Evolutionary conservation across 2,797 vertebrate species (phyloP).

Genomic region (Paguma larvata): DNA sequence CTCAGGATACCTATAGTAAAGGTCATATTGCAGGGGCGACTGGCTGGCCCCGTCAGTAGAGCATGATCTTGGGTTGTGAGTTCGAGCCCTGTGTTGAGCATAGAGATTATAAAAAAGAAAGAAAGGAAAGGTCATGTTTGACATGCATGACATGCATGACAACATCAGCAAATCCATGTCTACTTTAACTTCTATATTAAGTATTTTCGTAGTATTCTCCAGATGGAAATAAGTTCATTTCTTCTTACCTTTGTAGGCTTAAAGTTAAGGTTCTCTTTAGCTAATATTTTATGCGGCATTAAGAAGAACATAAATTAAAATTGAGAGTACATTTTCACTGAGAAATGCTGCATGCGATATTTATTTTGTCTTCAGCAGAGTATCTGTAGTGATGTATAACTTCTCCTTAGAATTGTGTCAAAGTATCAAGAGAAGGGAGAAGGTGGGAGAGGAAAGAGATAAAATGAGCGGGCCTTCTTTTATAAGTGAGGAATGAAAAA

Average conservation of each 20-base stretch:
- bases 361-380: conserved; percentile 33
- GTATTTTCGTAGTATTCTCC: conserved; percentile 10
- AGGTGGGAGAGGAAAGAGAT: neutral
- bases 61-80: neutral
- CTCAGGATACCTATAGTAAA: neutral
- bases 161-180: neutral
- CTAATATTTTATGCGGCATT: neutral
- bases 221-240: conserved; percentile 45
- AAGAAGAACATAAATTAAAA: conserved; percentile 51
- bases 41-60: neutral
- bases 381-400: neutral
- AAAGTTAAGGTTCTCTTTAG: neutral
- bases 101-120: neutral
- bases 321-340: neutral
- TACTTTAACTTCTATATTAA: neutral
- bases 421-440: neutral
- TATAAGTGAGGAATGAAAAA: neutral
- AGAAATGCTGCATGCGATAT: neutral
- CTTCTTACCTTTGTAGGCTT: conserved; percentile 25
- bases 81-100: neutral
- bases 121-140: neutral
- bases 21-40: neutral
- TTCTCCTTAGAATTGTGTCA: conserved; percentile 1
- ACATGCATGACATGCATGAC: neutral
- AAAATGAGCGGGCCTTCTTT: neutral